phyloP scores from a whole-genome alignment of 1,140 invertebrate species.

The Apis dorsata region DNA sequence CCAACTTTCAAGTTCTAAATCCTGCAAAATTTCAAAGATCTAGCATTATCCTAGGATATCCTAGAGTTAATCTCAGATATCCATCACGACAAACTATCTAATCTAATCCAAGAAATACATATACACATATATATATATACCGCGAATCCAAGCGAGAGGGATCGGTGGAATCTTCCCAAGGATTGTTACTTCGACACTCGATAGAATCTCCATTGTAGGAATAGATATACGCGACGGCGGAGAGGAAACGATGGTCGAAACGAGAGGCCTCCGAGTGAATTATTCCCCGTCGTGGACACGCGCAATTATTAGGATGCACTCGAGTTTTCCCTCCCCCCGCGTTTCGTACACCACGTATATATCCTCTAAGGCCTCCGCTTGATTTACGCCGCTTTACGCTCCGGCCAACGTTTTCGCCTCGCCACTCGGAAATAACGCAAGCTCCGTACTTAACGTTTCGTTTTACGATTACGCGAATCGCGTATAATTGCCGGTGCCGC shows the following conservation, averaged over 20 bases:
- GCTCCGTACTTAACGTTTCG: slow-evolving; percentile 63
- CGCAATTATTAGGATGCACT: slow-evolving; percentile 52
- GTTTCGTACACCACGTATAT: too few species aligned
- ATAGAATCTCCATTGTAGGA: background rate
- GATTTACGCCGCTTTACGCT: slow-evolving; percentile 68
- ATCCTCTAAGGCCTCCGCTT: slow-evolving; percentile 44
- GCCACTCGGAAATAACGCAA: slow-evolving; percentile 47
- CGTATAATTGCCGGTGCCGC: slow-evolving; percentile 70
- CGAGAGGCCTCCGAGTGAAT: slow-evolving; percentile 12
- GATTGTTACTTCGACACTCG: background rate
- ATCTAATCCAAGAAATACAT: background rate
- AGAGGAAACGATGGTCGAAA: slow-evolving; percentile 5
- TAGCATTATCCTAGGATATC: too few species aligned
- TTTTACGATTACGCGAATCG: slow-evolving; percentile 75
- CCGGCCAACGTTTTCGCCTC: slow-evolving; percentile 53
- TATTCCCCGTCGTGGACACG: slow-evolving; percentile 35
- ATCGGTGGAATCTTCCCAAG: background rate
- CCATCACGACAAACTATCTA: background rate
- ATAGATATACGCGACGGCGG: background rate
- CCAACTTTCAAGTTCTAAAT: too few species aligned
- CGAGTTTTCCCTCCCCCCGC: slow-evolving; percentile 34
- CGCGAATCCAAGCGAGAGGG: background rate
- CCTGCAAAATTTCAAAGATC: too few species aligned
- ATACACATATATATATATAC: too few species aligned
- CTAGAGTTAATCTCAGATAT: too few species aligned